A percentile compares a stretch with the other conserved stretches of the same genome.
Conservation (phyloP, 2,113 vertebrate species). For the Cygnus buccinator region DNA sequence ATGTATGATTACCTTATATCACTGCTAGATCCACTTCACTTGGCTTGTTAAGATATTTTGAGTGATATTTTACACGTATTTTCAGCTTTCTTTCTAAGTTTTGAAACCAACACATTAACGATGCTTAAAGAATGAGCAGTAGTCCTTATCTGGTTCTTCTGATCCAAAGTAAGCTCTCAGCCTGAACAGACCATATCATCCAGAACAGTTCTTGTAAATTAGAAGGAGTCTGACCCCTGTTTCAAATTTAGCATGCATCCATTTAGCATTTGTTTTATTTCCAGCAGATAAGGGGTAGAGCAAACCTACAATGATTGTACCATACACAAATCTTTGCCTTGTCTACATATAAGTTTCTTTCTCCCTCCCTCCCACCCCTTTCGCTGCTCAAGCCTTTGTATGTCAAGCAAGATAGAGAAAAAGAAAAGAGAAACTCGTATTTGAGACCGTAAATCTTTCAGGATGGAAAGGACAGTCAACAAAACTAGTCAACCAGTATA, state of each 20-base stretch:
- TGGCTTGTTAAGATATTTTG: background rate
- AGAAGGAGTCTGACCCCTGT: background rate
- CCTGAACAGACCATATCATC: background rate
- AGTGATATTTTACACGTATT: background rate
- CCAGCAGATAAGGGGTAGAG: background rate
- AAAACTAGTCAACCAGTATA: background rate
- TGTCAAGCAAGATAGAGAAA: background rate
- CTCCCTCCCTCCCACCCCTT: background rate
- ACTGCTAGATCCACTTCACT: background rate
- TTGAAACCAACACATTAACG: background rate
- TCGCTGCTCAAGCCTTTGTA: background rate
- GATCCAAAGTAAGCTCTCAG: background rate
- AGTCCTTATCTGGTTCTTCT: background rate
- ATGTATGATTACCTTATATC: background rate
- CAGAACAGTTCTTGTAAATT: constrained; percentile 2
- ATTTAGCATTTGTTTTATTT: constrained; percentile 10
- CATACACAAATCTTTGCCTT: background rate
- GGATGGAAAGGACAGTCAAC: background rate
- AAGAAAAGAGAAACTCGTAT: background rate
- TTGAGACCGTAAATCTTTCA: background rate
- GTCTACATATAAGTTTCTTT: background rate
- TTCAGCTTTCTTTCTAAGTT: background rate
- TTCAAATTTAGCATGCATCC: constrained; percentile 21
- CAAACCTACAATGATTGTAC: background rate
- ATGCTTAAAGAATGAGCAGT: background rate